A percentile compares a stretch with the other conserved stretches of the same genome.
Conservation (phyloP, 2,113 vertebrate genomes). For the Trochalopteron elliotii region DNA sequence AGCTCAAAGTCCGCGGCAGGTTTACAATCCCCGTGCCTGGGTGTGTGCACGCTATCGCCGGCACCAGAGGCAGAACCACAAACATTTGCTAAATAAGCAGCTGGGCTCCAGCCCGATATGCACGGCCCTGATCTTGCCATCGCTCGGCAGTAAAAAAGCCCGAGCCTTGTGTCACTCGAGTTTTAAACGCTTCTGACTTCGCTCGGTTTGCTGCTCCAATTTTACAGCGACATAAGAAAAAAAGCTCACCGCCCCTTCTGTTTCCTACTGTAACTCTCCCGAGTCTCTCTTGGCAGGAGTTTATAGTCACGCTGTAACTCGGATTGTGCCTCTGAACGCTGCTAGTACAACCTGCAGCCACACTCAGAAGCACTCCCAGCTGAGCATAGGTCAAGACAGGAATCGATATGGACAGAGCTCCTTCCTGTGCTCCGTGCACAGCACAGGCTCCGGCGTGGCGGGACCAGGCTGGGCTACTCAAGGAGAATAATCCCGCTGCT, state of each 20-base stretch:
- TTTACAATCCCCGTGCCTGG: conserved; percentile 18
- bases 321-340: neutral
- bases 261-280: conserved; percentile 46
- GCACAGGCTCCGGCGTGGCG: neutral
- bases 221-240: neutral
- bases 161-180: neutral
- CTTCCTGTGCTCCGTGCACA: neutral
- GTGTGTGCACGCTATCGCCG: conserved; percentile 20
- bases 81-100: conserved; percentile 40
- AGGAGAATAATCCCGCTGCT: neutral
- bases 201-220: neutral
- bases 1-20: conserved; percentile 44
- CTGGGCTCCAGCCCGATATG: neutral
- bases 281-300: conserved; percentile 32
- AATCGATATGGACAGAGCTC: neutral
- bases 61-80: conserved; percentile 24
- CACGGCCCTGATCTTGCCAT: neutral
- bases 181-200: neutral
- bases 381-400: neutral
- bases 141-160: neutral
- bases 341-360: neutral
- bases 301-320: neutral
- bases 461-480: neutral
- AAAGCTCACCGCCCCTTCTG: conserved; percentile 31
- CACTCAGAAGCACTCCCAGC: neutral